Base-by-base conservation (phyloP, 2,888 invertebrate species). In the Orthosia incerta region DNA sequence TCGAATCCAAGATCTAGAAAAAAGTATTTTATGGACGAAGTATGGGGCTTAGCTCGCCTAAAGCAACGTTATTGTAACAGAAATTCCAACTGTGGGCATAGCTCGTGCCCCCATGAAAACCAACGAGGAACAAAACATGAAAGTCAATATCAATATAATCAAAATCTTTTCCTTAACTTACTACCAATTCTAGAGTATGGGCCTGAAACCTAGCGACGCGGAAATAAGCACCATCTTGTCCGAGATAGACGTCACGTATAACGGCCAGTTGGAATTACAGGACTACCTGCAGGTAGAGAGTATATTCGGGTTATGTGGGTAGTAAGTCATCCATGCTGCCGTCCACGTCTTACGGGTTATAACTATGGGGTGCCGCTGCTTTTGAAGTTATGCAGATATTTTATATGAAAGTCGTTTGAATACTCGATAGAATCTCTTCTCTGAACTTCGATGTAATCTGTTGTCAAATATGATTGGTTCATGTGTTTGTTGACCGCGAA, bases 251-350 rank as follows among this genome's bases (percentile, higher is more conserved):
- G 96, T 98, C 87, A 97, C 97, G 80, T 98, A 98, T 96, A 98
- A 98, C 93, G 99, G 99, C 72, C 98, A 98, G 94, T 96, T 99
- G 95, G 98, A 99, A 91, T 96, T 99, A 80, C 97, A 98, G 87
- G 99, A 99, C 94, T 99, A 98, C 95, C 96, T 99, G 71, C 98
- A 99, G 98, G 99, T 99, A 97, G 94, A 92, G 46, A 78, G 45
- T 53, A 20, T 18, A 57, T 20, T 48, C 16, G 77, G 69, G 71
- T 39, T 65, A 60, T 56, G 68, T 64, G 83, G 89, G 81, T 86
- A 85, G 77, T 39, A 83, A 88, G 88, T 87, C 78, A 78, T 85
- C 77, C 77, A 74, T 80, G 84, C 87, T 80, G 78, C 76, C 74
- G 83, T 86, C 69, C 79, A 71, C 79, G 82, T 85, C 60, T 56